Evolutionary conservation across 2,797 vertebrate species (phyloP), one percentile per base, ranked within the genome.

Genomic region (Rhabdophis nuchalis): DNA sequence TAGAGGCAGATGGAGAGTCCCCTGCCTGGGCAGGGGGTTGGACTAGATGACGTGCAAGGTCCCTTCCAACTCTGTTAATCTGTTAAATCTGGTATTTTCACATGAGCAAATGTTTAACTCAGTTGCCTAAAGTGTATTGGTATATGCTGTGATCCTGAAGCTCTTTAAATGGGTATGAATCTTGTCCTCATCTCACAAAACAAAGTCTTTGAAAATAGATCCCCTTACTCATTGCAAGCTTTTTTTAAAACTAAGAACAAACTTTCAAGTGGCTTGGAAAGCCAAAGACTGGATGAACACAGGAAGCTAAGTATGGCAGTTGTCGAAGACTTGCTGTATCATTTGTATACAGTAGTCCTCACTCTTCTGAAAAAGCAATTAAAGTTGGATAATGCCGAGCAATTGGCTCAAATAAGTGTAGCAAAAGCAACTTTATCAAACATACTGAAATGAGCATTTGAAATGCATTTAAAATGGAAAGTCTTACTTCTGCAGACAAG

Each of bases 401-500:
- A 54, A 25, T 91, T 46, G 25, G 53, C 91, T 88, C 41, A 52
- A 36, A 52, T 86, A 36, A 91, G 50, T 86, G 53, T 27, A 11
- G 12, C 77, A 72, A 60, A 88, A n/a, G 41, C 86, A 92, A 57
- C 56, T 72, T 46, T 46, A 56, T 88, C 91, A 88, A 88, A 54
- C 68, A 85, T 82, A 58, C 68, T 82, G 52, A 87, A 87, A 87
- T 56, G 52, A 91, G 36, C 86, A 90, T 87, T 61, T 92, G 90
- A 93, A 92, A 20, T 1, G 0, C n/a, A 85, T 89, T 93, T 91
- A 14, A 93, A 92, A 36, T 87, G 2, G 94, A 90, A 89, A 91
- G 88, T 1, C n/a, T 53, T 91, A 18, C 52, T 46, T 91, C 85
- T 88, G 57, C 20, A 77, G 53, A 92, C 41, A 32, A 93, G 86